Evolutionary conservation across 2,797 vertebrate species (phyloP).

Genomic region (Denticeps clupeoides): DNA sequence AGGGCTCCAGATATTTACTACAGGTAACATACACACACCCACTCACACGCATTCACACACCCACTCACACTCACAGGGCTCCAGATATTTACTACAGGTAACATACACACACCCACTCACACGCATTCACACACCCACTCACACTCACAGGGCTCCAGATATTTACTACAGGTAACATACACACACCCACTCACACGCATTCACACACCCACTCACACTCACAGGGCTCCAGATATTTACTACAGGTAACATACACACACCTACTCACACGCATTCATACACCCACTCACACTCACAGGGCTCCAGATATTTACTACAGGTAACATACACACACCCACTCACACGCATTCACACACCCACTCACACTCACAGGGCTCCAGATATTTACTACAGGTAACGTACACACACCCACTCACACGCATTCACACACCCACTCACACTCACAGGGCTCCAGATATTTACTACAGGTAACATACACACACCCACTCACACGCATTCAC

Average conservation of each 20-base stretch:
- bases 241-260: too few relatives aligned
- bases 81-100: too few relatives aligned
- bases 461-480: constrained; percentile 18
- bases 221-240: too few relatives aligned
- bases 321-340: background rate
- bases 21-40: too few relatives aligned
- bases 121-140: background rate
- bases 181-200: background rate
- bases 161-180: background rate
- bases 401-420: background rate
- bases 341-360: background rate
- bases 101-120: background rate
- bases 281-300: too few relatives aligned
- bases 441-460: constrained; percentile 48
- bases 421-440: constrained; percentile 18
- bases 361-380: background rate
- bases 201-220: too few relatives aligned
- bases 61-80: too few relatives aligned
- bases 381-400: background rate
- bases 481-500: background rate
- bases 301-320: too few relatives aligned
- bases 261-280: too few relatives aligned
- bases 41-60: too few relatives aligned
- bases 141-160: background rate
- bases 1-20: too few relatives aligned